These are phyloP conservation scores for Oreochromis spilurus DNA, from an alignment of 2,113 vertebrate genomes.

Conservation along the genomic window DNA sequence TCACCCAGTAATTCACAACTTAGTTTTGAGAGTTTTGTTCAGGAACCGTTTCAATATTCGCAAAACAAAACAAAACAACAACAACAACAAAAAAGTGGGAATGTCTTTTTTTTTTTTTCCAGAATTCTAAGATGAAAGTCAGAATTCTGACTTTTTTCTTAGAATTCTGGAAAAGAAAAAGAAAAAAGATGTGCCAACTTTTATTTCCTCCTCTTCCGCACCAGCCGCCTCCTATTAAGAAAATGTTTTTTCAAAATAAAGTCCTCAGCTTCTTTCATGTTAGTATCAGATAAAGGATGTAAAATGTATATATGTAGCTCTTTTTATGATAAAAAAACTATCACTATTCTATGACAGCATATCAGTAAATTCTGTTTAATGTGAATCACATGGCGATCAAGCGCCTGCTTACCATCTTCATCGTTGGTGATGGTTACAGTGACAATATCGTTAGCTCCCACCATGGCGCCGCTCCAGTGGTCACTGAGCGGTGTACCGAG, in stretches of 20 bases:
- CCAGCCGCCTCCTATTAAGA: background rate
- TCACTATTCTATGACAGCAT: background rate
- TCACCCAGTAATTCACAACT: background rate
- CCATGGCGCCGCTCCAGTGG: constrained; percentile 92
- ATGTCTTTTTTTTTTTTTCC: background rate
- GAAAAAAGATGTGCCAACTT: background rate
- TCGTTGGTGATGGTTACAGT: constrained; percentile 90
- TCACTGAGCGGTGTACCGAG: constrained; percentile 86
- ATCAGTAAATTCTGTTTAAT: background rate
- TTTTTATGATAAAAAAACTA: background rate
- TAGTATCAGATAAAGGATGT: background rate
- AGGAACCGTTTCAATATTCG: background rate
- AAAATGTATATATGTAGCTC: background rate
- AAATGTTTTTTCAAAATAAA: background rate
- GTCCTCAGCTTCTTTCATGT: background rate
- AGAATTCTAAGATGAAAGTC: background rate
- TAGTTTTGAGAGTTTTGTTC: background rate
- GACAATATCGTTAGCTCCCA: constrained; percentile 77
- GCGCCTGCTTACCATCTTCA: constrained; percentile 82
- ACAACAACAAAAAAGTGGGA: rapidly evolving
- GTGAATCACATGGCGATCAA: background rate
- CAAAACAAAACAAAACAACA: too few species aligned
- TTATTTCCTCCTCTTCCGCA: background rate
- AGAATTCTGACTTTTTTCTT: rapidly evolving
- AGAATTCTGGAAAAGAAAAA: rapidly evolving